Evolutionary conservation across 2,888 invertebrate species (phyloP), one percentile per base, ranked within the genome.

Genomic region (Athalia circularis): DNA sequence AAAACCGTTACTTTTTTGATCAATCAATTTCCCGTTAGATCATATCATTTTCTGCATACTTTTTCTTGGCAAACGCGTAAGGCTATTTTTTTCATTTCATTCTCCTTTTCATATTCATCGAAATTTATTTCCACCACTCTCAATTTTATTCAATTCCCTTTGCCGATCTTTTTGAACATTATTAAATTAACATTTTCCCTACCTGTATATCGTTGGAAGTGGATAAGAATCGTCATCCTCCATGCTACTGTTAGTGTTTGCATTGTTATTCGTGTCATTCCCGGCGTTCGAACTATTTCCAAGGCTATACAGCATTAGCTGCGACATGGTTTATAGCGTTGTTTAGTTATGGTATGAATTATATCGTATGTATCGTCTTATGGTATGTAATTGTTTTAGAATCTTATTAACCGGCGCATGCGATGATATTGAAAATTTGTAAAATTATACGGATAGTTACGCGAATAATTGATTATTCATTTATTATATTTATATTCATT

Each of bases 121-220:
- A n/a, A 6, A 59, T 6, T 59, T 29, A 29, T 29, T 29, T 29
- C 29, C 29, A 29, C 29, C 29, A 29, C 29, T 29, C 29, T 29
- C 29, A 29, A 29, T 29, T 29, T 29, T 7, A 65, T 48, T 65
- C 47, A 65, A 48, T 3, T 8, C 15, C 48, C 15, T 65, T 29
- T 29, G 29, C 29, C 29, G 29, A 29, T 29, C 29, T 29, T 29
- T 29, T 29, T 29, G 29, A 29, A 29, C 0, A 29, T 29, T 29
- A 1, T 29, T 29, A 2, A 29, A 29, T 29, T 29, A 1, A 29
- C 29, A 29, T 29, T 29, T 68, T n/a, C 15, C 75, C 84, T 95
- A 96, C 96, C 96, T 95, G 94, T 96, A 96, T 91, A 96, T 96
- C 86, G 96, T 96, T 85, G 95, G 95, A 91, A 96, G 94, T 90